Conservation (phyloP, 2,797 vertebrate genomes). For the Sarcoramphus papa region DNA sequence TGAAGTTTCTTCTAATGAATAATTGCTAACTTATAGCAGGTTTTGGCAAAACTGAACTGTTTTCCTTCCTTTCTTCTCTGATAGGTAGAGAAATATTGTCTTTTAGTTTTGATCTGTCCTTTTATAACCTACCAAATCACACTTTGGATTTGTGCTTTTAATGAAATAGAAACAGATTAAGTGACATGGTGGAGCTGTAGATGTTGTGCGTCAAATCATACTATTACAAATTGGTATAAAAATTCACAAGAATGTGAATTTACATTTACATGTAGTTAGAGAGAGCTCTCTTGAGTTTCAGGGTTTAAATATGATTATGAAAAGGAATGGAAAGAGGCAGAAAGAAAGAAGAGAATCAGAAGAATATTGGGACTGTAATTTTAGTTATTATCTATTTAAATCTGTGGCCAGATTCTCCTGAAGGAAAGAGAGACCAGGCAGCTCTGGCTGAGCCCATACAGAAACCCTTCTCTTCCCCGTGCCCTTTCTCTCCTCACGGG, state of each 20-base stretch:
- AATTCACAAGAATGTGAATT: neutral
- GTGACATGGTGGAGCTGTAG: neutral
- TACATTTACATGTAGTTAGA: neutral
- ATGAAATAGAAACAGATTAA: neutral
- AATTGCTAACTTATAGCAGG: neutral
- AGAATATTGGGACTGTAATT: neutral
- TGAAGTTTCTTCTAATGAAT: neutral
- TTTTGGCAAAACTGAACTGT: neutral
- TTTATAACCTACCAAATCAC: neutral
- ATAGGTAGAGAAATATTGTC: neutral
- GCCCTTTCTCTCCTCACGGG: neutral
- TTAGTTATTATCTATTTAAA: neutral
- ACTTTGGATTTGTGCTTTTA: neutral
- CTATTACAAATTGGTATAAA: neutral
- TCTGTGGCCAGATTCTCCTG: neutral
- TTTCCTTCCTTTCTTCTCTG: neutral
- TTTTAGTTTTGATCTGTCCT: neutral
- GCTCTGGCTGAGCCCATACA: neutral
- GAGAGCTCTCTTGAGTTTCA: neutral
- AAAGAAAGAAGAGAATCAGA: neutral
- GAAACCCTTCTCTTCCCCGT: neutral
- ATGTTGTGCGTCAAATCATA: neutral
- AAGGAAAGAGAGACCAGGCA: neutral
- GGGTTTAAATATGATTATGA: neutral
- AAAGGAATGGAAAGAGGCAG: neutral